These are phyloP conservation scores for Apodemus speciosus DNA, from an alignment of 2,113 vertebrate species.

Conservation along the genomic window DNA sequence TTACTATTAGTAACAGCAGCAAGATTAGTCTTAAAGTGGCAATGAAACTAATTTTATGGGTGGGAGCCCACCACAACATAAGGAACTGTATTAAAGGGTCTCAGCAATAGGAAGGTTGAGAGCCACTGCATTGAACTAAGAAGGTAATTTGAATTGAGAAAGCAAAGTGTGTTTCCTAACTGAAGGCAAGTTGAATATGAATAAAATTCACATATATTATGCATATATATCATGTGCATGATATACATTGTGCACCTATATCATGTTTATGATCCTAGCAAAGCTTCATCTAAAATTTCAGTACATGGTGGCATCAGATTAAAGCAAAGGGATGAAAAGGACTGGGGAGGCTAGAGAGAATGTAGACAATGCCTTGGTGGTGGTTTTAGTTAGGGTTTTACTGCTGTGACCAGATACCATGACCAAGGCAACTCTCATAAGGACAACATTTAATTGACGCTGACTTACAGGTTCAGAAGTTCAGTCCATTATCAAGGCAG, in stretches of 20 bases:
- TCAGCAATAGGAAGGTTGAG: neutral
- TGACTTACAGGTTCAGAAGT: too few relatives aligned
- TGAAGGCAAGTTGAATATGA: slow-evolving; percentile 5
- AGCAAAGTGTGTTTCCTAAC: neutral
- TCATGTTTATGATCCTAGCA: neutral
- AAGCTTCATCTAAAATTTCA: neutral
- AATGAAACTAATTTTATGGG: neutral
- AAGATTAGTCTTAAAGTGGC: neutral
- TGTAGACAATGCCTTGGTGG: neutral
- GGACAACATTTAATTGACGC: too few relatives aligned
- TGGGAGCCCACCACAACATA: too few relatives aligned
- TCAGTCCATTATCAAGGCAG: too few relatives aligned
- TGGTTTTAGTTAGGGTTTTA: too few relatives aligned
- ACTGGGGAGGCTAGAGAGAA: neutral
- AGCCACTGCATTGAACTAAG: neutral
- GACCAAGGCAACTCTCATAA: too few relatives aligned
- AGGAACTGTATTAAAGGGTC: neutral
- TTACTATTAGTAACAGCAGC: neutral
- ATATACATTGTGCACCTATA: neutral
- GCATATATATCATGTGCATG: neutral
- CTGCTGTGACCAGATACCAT: too few relatives aligned
- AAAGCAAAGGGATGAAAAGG: neutral
- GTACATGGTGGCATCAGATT: neutral
- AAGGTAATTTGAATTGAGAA: slow-evolving; percentile 15
- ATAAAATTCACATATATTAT: neutral